Evolutionary conservation across 2,113 vertebrate species (phyloP).

Genomic region (Formicarius rufipectus): DNA sequence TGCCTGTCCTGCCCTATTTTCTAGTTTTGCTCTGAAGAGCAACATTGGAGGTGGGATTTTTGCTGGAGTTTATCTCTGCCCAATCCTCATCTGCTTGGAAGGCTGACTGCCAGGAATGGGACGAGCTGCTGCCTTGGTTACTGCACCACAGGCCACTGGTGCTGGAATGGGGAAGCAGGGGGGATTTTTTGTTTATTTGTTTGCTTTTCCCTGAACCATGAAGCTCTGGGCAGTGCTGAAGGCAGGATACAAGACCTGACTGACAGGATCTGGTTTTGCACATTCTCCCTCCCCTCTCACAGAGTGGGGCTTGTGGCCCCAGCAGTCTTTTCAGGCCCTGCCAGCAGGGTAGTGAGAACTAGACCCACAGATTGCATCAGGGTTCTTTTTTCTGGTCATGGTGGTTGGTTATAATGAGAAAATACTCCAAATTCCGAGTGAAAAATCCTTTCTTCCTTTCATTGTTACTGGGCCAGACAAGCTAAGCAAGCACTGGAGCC

Average conservation of each 20-base stretch:
- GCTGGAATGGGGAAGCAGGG: not conserved
- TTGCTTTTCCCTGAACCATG: conserved; percentile 19
- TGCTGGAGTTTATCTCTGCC: not conserved
- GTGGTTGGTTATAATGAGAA: conserved; percentile 53
- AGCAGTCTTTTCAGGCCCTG: not conserved
- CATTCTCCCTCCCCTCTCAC: not conserved
- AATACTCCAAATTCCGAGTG: conserved; percentile 51
- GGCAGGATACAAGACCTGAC: not conserved
- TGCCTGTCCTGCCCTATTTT: not conserved
- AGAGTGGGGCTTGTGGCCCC: not conserved
- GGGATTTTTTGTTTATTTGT: not conserved
- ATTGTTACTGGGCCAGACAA: conserved; percentile 29
- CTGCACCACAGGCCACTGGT: not conserved
- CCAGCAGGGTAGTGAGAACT: conserved; percentile 26
- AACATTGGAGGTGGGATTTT: not conserved
- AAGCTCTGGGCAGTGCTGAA: conserved; percentile 7
- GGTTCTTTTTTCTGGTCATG: conserved; percentile 28
- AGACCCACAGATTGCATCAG: not conserved
- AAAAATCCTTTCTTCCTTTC: conserved; percentile 46
- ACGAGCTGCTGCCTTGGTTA: not conserved
- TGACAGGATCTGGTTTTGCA: not conserved
- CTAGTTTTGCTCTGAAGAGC: not conserved
- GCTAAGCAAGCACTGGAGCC: not conserved
- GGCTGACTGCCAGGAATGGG: not conserved
- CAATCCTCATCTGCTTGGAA: not conserved